Evolutionary conservation across 2,797 vertebrate genomes (phyloP), one percentile per base, ranked within the genome.

Genomic region (Thamnophis elegans): DNA sequence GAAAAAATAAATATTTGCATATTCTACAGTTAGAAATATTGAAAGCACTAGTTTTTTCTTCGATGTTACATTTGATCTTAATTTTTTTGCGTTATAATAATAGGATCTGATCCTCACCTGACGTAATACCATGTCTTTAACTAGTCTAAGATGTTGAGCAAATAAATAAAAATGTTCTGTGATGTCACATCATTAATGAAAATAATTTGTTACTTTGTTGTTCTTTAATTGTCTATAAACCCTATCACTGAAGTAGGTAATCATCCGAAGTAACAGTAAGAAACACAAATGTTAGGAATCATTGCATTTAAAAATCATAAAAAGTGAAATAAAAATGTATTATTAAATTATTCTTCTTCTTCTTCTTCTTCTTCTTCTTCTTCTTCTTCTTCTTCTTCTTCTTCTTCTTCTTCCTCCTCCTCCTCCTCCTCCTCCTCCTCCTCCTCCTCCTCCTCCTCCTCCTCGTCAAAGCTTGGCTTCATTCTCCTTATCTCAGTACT

Each of bases 231-330:
- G 89, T 93, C 86, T 65, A 93, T 89, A 95, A 92, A 82, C 18
- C 55, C 68, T 12, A n/a, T 91, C 85, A 93, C 59, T 92, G 92
- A 94, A 95, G 93, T 92, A 28, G 92, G 92, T 89, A 65, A 65
- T 65, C 26, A n/a, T n/a, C 11, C 62, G 65, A 65, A 65, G 11
- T 65, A 13, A 65, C 12, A 65, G 60, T 65, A 65, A 65, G 62
- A n/a, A 65, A 65, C 65, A 65, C 0, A 0, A 28, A n/a, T 62
- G 10, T 11, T 62, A 28, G 11, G 9, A 28, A 28, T 26, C 59
- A 60, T n/a, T 65, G 11, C 26, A 26, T n/a, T 28, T 65, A 65
- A 62, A 62, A n/a, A 1, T 65, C 62, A 65, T 65, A 65, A 65
- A 65, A 62, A 62, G 60, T 26, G 25, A 60, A 60, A 26, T 59